These are phyloP conservation scores for Gambelia wislizenii DNA, from an alignment of 2,797 vertebrate genomes.

Conservation along the genomic window DNA sequence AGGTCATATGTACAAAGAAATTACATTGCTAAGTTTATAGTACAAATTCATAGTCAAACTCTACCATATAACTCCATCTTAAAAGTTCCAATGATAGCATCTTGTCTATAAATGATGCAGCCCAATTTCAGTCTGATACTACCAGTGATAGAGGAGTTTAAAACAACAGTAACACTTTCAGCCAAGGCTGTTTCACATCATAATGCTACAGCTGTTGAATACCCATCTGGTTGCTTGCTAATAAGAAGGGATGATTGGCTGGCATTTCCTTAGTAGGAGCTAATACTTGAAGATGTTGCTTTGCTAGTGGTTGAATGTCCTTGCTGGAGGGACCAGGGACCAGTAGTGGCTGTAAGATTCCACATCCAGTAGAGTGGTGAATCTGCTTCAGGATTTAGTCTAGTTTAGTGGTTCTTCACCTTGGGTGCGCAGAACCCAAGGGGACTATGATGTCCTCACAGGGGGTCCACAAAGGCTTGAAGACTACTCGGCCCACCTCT, in stretches of 20 bases:
- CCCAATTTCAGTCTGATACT: not conserved
- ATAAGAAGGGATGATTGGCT: not conserved
- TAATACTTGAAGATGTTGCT: not conserved
- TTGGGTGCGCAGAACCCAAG: too few species aligned
- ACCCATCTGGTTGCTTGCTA: not conserved
- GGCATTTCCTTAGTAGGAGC: not conserved
- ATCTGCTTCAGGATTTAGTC: too few species aligned
- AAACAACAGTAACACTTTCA: not conserved
- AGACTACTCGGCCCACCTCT: too few species aligned
- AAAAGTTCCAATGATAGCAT: not conserved
- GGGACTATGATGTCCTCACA: too few species aligned
- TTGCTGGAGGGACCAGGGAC: too few species aligned
- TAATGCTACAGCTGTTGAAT: not conserved
- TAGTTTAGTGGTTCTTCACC: too few species aligned
- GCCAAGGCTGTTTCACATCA: not conserved
- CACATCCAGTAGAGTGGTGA: too few species aligned
- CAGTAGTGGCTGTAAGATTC: too few species aligned
- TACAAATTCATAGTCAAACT: not conserved
- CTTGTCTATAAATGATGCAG: not conserved
- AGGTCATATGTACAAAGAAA: not conserved
- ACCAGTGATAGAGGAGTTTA: not conserved
- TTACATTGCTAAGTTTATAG: not conserved
- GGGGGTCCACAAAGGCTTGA: too few species aligned
- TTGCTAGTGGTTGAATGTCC: not conserved
- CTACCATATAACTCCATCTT: not conserved